Base-by-base conservation (phyloP, 2,888 invertebrate genomes). In the Ecliptopera silaceata region DNA sequence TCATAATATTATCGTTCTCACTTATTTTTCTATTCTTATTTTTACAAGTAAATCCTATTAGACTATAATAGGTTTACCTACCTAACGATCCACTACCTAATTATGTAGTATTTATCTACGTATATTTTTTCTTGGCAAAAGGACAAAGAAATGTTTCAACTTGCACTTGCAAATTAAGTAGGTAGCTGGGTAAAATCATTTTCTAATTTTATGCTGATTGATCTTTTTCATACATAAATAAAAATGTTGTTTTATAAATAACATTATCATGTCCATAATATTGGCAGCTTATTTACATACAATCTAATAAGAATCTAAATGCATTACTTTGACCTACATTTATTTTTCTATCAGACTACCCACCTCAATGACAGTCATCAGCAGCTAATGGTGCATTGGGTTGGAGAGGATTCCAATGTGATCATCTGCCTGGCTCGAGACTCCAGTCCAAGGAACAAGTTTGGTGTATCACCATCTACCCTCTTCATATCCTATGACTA, bases 381-480 rank as follows among this genome's bases (percentile, higher is more conserved):
- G 73, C 96, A 97, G 79, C 85, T 98, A 72, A 95, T 97, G 93
- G 97, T 98, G 8, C 97, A 97, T 82, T 98, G 98, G 97, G 96
- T 97, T 10, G 97, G 97, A 20, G 95, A 96, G 81, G 95, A 95
- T 15, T 96, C 96, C 59, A 94, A 96, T 84, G 96, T 97, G 22
- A 96, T 98, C 70, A 95, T 98, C 64, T 97, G 97, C 72, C 87
- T 97, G 62, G 96, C 97, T 1, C 92, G 95, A 68, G 96, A 97
- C 79, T 94, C 95, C 11, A 89, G 91, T 50, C 92, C 93, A 8
- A 75, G 88, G 43, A 84, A 85, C 61, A 84, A 88, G 53, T 88
- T 84, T 20, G 78, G 84, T 0, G 93, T 95, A 4, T 95, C 95
- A 49, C 94, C 96, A 18, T 96, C 97, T 43, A 93, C 95, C 18